Percentiles rank a stretch among this genome's conserved stretches.
phyloP scores from a whole-genome alignment of 1,140 invertebrate genomes.

The Stegodyphus mimosarum region DNA sequence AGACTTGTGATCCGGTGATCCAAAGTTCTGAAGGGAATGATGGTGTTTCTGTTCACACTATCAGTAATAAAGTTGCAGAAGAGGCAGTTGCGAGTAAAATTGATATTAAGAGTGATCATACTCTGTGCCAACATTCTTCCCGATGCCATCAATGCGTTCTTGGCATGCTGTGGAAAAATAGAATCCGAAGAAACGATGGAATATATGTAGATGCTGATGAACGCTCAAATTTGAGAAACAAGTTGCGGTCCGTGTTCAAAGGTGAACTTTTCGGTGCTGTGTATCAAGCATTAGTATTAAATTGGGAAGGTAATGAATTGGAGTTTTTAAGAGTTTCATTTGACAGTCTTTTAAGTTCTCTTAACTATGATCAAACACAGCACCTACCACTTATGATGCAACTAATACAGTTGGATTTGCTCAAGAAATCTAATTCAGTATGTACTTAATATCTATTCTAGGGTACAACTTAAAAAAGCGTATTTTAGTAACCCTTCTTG shows the following conservation, averaged over 20 bases:
- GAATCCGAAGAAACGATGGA: slow-evolving; percentile 4
- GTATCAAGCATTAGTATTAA: background rate
- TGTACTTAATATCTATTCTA: no score
- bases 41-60: no score
- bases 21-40: no score
- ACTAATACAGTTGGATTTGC: slow-evolving; percentile 35
- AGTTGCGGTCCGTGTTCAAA: slow-evolving; percentile 4
- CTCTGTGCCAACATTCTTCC: slow-evolving; percentile 11
- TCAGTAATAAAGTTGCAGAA: background rate
- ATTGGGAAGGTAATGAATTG: slow-evolving; percentile 16
- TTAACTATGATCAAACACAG: slow-evolving; percentile 34
- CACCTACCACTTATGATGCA: slow-evolving; percentile 43
- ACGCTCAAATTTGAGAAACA: background rate
- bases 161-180: slow-evolving; percentile 38
- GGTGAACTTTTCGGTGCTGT: slow-evolving; percentile 9
- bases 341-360: background rate
- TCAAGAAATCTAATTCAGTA: background rate
- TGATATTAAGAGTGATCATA: background rate
- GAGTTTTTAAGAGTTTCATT: background rate
- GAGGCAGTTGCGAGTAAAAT: background rate
- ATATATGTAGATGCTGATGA: background rate
- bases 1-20: no score
- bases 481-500: no score
- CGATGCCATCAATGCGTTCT: slow-evolving; percentile 42
- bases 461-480: no score